Evolutionary conservation across 2,888 invertebrate species (phyloP), one percentile per base, ranked within the genome.

Genomic region (Podabrus alpinus): DNA sequence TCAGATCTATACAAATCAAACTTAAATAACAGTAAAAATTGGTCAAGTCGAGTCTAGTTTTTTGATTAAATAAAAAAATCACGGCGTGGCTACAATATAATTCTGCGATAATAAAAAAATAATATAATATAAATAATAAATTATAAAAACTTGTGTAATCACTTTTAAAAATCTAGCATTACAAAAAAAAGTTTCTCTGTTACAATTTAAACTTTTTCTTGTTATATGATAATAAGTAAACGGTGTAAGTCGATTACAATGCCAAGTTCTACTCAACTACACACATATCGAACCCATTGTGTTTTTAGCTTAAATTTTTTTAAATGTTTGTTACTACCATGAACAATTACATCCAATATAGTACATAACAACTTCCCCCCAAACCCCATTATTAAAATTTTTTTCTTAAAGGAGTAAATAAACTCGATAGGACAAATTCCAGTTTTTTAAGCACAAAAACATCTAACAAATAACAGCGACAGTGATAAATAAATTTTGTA

Each of bases 181-280:
- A 69, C 45, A 45, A 45, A 74, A 68, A 69, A 59, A 71, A 61
- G 45, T 68, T 76, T 76, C 76, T 78, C 78, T 78, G 78, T 78
- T 78, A 78, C 76, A 78, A 76, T 76, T 74, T 73, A 74, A 78
- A 74, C 66, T 70, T 72, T 67, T 59, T 71, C 71, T 74, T 83
- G 84, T 84, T 86, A 86, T 85, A 85, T 84, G 83, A 85, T 83
- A 82, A 82, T 80, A 80, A 81, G 84, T 84, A 83, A 80, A 85
- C 86, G 85, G 83, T 86, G 86, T 85, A 86, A 73, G 60, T 84
- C 83, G 85, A 85, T 84, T 86, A 86, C 83, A 83, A 82, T 84
- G 82, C 82, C 82, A 84, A 84, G 83, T 83, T 84, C 86, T 86
- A 86, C 85, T 83, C 82, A 81, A 83, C 86, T 86, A 86, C 85